Base-by-base conservation (phyloP, 2,888 invertebrate genomes). In the Troilus luridus region DNA sequence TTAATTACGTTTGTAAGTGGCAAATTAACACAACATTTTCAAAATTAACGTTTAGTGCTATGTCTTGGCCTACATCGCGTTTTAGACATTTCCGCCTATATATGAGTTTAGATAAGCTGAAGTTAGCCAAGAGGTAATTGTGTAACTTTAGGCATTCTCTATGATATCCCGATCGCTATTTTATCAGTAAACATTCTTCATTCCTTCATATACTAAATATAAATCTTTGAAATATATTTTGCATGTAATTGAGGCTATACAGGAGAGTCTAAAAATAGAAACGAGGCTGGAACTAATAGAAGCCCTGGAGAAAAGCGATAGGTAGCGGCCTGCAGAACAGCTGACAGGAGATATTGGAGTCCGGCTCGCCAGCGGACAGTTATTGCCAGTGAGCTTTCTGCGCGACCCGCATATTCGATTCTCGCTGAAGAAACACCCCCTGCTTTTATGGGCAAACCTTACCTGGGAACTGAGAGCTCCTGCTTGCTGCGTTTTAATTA, bases 291-390 rank as follows among this genome's bases (percentile, higher is more conserved):
- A 77, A 17, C 72, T 77, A 77, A 77, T 77, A 77, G 72, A 77
- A 41, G 17, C 27, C 14, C 72, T 41, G 10, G 7, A 41, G 41
- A 41, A 27, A 19, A 27, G 10, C n/a, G 9, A 24, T 6, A 24
- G 14, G 24, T 24, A 14, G 24, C 3, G 67, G 17, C 12, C 24
- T 41, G 27, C 12, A 27, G 72, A 41, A 3, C 27, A 77, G 72
- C 72, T 77, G 72, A 41, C 72, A 41, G 41, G 14, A 41, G 27
- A 77, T 77, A 77, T 77, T 77, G 72, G 72, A 77, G 72, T 41
- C 72, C 72, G 7, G 27, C 67, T 77, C 27, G 10, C 6, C 8
- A 19, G 27, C 72, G 17, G 72, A 77, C 72, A 41, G 72, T 77
- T 77, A 77, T 77, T 77, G 72, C 72, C 41, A 77, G 9, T 27